Evolutionary conservation across 2,888 invertebrate genomes (phyloP).

Genomic region (Callosobruchus maculatus): DNA sequence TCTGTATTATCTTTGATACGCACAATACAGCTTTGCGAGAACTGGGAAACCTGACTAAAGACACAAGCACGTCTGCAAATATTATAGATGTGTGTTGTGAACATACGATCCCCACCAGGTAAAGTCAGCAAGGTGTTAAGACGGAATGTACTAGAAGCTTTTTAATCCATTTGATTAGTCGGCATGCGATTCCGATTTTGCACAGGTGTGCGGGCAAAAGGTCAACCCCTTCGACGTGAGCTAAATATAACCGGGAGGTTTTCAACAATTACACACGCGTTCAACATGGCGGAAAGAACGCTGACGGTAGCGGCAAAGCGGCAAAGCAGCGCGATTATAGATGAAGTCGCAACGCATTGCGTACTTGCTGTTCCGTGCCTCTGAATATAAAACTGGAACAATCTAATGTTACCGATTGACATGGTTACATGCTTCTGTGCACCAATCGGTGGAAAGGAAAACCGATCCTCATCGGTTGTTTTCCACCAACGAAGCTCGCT

Average conservation of each 20-base stretch:
- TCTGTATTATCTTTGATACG: too few species aligned
- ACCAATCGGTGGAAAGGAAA: neutral
- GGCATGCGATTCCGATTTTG: neutral
- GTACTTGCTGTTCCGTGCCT: constrained; percentile 10
- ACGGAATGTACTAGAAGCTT: neutral
- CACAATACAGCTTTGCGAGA: too few species aligned
- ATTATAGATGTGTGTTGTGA: too few species aligned
- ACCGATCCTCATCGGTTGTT: neutral
- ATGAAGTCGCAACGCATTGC: neutral
- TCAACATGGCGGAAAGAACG: neutral
- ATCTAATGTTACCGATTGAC: constrained; percentile 8
- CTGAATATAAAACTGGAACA: constrained; percentile 14
- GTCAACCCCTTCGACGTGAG: neutral
- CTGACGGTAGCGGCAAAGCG: too few species aligned
- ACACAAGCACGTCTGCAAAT: too few species aligned
- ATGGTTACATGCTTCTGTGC: constrained; percentile 17
- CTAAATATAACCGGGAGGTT: neutral
- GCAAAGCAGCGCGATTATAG: too few species aligned
- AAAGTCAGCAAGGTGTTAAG: neutral
- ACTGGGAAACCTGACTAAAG: too few species aligned
- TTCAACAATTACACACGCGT: neutral
- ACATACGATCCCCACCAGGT: neutral
- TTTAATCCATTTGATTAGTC: neutral
- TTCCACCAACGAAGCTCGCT: neutral
- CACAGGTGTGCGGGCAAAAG: neutral